These are phyloP conservation scores for Alitta virens DNA, from an alignment of 2,888 invertebrate genomes.

Conservation along the genomic window DNA sequence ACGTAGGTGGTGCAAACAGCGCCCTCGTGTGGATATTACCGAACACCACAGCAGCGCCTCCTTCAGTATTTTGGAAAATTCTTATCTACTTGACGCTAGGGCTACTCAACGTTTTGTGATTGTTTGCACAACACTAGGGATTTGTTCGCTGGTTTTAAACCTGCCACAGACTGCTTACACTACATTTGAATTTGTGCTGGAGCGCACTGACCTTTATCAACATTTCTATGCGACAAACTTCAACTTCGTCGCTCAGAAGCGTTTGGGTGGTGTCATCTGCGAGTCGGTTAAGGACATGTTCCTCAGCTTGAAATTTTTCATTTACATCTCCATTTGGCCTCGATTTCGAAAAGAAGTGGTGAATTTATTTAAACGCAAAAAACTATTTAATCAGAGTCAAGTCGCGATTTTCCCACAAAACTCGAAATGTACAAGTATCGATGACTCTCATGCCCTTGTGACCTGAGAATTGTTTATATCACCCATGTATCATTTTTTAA, in stretches of 20 bases:
- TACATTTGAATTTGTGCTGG: constrained; percentile 20
- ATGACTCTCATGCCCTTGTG: too few species aligned
- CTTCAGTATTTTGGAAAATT: constrained; percentile 23
- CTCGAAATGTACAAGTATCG: too few species aligned
- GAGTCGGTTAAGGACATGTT: constrained; percentile 26
- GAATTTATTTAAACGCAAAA: neutral
- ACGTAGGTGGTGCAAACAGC: constrained; percentile 9
- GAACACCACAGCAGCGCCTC: constrained; percentile 5
- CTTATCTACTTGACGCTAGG: constrained; percentile 29
- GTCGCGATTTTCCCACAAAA: too few species aligned
- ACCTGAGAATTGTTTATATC: too few species aligned
- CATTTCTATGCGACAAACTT: neutral
- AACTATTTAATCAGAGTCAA: neutral
- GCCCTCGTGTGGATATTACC: neutral
- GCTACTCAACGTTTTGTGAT: constrained; percentile 27
- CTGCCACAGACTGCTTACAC: constrained; percentile 29
- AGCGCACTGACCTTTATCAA: constrained; percentile 1
- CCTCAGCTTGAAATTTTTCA: constrained; percentile 37
- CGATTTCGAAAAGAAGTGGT: constrained; percentile 1
- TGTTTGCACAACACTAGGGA: constrained; percentile 24
- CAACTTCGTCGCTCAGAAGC: constrained; percentile 4
- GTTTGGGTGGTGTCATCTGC: constrained; percentile 26
- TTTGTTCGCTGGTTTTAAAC: constrained; percentile 29
- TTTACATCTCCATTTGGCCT: constrained; percentile 23
- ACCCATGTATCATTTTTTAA: too few species aligned